A percentile compares a stretch with the other conserved stretches of the same genome.
phyloP scores from a whole-genome alignment of 2,888 invertebrate species.

The Platycheirus albimanus region DNA sequence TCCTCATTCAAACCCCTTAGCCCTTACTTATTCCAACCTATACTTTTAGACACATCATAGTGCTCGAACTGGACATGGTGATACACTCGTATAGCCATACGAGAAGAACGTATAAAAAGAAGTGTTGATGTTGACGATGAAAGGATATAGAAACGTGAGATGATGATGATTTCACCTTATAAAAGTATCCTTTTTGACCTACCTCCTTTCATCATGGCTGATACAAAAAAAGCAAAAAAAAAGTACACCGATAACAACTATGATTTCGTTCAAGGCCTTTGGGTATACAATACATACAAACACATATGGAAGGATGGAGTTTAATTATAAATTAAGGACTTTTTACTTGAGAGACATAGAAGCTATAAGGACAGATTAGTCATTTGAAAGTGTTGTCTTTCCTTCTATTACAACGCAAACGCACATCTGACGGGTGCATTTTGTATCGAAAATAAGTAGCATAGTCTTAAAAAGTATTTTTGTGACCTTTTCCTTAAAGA shows the following conservation, averaged over 20 bases:
- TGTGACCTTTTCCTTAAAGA: too few relatives aligned
- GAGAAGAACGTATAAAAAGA: conserved; percentile 20
- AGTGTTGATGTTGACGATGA: conserved; percentile 60
- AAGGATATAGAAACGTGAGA: conserved; percentile 62
- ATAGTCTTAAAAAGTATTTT: too few relatives aligned
- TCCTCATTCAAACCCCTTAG: conserved; percentile 12
- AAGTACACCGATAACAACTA: not conserved
- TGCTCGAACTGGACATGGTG: too few relatives aligned
- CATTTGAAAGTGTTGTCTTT: too few relatives aligned
- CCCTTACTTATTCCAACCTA: not conserved
- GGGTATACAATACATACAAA: not conserved
- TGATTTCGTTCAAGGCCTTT: conserved; percentile 21
- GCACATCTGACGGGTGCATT: too few relatives aligned
- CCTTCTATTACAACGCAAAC: too few relatives aligned
- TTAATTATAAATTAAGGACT: conserved; percentile 15
- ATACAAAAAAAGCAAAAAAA: conserved; percentile 9
- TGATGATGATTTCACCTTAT: conserved; percentile 32
- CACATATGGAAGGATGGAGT: not conserved
- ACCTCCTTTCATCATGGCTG: not conserved
- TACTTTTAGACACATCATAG: too few relatives aligned
- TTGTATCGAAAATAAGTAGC: too few relatives aligned
- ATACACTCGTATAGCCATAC: not conserved
- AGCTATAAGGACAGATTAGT: too few relatives aligned
- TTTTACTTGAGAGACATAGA: conserved; percentile 22
- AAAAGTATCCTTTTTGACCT: conserved; percentile 16